phyloP scores from a whole-genome alignment of 1,140 invertebrate species.

The Ruditapes philippinarum region DNA sequence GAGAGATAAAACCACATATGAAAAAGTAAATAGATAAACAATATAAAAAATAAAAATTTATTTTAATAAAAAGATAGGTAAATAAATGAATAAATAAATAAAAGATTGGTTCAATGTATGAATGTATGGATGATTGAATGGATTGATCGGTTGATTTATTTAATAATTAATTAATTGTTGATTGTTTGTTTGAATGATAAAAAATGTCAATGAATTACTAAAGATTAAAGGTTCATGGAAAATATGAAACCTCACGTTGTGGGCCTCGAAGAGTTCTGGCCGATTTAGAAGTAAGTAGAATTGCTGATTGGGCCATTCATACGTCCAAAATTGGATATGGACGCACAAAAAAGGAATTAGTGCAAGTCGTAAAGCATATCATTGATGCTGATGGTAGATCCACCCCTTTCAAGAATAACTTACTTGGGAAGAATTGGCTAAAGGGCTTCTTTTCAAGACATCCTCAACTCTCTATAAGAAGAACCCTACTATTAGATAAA shows the following conservation, averaged over 20 bases:
- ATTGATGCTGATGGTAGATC: slow-evolving; percentile 39
- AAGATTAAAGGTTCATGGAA: slow-evolving; percentile 25
- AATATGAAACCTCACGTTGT: background rate
- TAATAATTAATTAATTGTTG: too few species aligned
- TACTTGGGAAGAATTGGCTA: slow-evolving; percentile 39
- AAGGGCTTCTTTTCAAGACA: slow-evolving; percentile 24
- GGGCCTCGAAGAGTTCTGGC: slow-evolving; percentile 23
- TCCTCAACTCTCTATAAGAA: background rate
- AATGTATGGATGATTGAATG: too few species aligned
- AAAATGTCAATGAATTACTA: too few species aligned
- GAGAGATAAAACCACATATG: too few species aligned
- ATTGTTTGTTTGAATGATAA: too few species aligned
- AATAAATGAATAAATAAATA: too few species aligned
- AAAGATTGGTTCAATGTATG: too few species aligned
- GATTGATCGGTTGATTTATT: too few species aligned
- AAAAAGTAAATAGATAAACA: too few species aligned
- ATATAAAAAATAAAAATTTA: too few species aligned
- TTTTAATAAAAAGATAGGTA: too few species aligned
- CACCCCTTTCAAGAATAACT: slow-evolving; percentile 43
- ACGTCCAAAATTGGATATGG: slow-evolving; percentile 47
- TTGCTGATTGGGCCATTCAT: slow-evolving; percentile 53
- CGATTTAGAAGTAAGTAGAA: background rate
- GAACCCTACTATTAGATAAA: slow-evolving; percentile 13
- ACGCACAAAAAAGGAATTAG: slow-evolving; percentile 46
- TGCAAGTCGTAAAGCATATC: slow-evolving; percentile 31